Evolutionary conservation across 1,140 invertebrate species (phyloP).

Genomic region (Cyrtorhinus lividipennis): DNA sequence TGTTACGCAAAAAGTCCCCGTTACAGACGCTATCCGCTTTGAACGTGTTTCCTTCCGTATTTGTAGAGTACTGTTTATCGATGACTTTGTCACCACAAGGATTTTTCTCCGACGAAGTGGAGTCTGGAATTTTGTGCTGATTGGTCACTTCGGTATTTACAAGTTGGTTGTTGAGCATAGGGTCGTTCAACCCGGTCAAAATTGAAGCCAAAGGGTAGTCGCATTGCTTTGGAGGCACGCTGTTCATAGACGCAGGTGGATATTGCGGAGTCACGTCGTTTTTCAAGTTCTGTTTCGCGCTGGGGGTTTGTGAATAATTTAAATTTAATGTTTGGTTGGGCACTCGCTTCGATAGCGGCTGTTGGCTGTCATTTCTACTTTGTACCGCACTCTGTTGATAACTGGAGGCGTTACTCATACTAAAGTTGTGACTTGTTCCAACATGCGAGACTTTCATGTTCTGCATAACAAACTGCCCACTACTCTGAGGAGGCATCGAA

Average conservation of each 20-base stretch:
- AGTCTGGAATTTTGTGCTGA: too few relatives aligned
- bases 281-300: too few relatives aligned
- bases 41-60: slow-evolving; percentile 1
- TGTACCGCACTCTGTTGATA: too few relatives aligned
- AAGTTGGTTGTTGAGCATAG: background rate
- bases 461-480: too few relatives aligned
- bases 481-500: too few relatives aligned
- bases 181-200: background rate
- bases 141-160: background rate
- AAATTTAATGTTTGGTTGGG: background rate
- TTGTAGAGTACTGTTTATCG: slow-evolving; percentile 8
- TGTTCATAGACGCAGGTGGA: background rate
- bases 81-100: background rate
- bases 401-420: too few relatives aligned
- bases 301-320: background rate
- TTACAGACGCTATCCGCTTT: background rate
- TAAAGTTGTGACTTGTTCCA: too few relatives aligned
- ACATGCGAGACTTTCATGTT: too few relatives aligned
- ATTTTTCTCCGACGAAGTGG: too few relatives aligned
- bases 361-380: too few relatives aligned
- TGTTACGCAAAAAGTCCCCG: slow-evolving; percentile 16
- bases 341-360: too few relatives aligned
- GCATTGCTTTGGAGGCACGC: background rate
- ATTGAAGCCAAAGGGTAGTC: slow-evolving; percentile 1
- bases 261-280: background rate